phyloP scores from a whole-genome alignment of 1,140 invertebrate species.

The Geopemphigus sp. region DNA sequence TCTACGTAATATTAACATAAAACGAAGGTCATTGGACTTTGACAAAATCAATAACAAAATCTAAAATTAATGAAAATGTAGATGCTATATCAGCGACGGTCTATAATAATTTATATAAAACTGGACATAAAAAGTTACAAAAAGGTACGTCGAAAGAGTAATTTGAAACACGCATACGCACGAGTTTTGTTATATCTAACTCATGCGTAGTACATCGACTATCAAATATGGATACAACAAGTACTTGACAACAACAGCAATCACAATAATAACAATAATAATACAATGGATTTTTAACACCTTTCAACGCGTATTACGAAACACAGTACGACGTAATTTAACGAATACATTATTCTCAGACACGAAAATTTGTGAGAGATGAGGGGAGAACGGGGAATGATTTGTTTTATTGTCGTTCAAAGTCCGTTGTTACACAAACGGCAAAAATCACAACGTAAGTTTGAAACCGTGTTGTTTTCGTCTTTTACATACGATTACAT shows the following conservation, averaged over 20 bases:
- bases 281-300: constrained; percentile 19
- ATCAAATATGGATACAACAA: constrained; percentile 1
- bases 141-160: too few relatives aligned
- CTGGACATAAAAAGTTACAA: not conserved
- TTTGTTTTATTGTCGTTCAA: not conserved
- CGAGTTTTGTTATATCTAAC: not conserved
- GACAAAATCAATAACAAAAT: not conserved
- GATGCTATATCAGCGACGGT: not conserved
- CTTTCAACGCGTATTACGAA: not conserved
- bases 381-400: not conserved
- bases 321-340: constrained; percentile 1
- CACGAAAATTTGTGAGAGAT: not conserved
- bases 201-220: not conserved
- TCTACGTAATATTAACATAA: constrained; percentile 8
- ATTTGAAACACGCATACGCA: not conserved
- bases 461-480: not conserved
- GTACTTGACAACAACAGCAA: not conserved
- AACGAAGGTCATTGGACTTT: not conserved
- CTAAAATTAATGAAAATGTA: not conserved
- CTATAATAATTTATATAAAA: not conserved
- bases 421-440: not conserved
- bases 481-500: too few relatives aligned
- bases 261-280: constrained; percentile 15
- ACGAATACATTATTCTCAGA: not conserved
- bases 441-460: not conserved